Conservation (phyloP, 2,888 invertebrate species). For the Coelinius sp. region DNA sequence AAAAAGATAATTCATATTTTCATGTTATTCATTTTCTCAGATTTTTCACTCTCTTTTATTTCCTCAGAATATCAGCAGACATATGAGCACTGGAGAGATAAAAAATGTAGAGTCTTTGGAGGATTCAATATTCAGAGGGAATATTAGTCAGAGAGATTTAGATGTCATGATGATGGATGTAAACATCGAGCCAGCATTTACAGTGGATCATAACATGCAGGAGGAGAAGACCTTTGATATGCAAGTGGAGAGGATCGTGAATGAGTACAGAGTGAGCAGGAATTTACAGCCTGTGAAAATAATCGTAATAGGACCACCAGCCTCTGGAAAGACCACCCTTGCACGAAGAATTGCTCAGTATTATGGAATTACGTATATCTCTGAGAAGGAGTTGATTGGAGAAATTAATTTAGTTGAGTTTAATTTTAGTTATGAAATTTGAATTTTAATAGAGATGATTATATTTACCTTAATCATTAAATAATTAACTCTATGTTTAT, state of each 20-base stretch:
- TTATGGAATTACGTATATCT: constrained; percentile 75
- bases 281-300: constrained; percentile 75
- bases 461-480: too few species aligned
- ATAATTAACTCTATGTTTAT: too few species aligned
- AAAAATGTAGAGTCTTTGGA: constrained; percentile 73
- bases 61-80: constrained; percentile 71
- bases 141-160: constrained; percentile 73
- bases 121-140: constrained; percentile 69
- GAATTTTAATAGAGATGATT: too few species aligned
- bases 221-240: constrained; percentile 73
- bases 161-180: constrained; percentile 75
- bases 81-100: constrained; percentile 73
- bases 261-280: constrained; percentile 71
- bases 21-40: background rate
- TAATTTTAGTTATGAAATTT: background rate
- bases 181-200: constrained; percentile 75
- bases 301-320: constrained; percentile 78
- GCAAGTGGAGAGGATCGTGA: constrained; percentile 69
- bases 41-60: background rate
- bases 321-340: constrained; percentile 77
- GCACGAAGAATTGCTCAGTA: constrained; percentile 74
- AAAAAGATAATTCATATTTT: background rate
- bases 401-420: constrained; percentile 74
- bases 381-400: constrained; percentile 73
- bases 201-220: constrained; percentile 72